Evolutionary conservation across 1,140 invertebrate species (phyloP), one percentile per base, ranked within the genome.

Genomic region (Psilanteris sp.): DNA sequence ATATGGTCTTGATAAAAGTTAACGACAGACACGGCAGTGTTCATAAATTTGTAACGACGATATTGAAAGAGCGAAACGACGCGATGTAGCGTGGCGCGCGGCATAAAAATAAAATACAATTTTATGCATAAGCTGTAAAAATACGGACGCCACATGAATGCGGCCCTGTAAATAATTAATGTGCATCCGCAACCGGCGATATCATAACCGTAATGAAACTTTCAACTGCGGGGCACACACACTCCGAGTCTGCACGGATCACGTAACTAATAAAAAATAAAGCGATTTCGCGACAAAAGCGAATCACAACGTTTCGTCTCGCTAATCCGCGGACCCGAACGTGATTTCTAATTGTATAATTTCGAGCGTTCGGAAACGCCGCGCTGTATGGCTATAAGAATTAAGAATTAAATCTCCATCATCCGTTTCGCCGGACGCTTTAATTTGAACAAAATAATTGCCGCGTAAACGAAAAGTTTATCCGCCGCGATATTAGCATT

Each of bases 221-320:
- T 55, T 27, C 4, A 37, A 54, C 24, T 11, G n/a, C n/a, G n/a
- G n/a, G n/a, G 22, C 3, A 31, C 14, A 5, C 26, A 6, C 26
- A 26, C 2, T 13, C 9, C 16, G 3, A 14, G 22, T 26, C 29
- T 10, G 24, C 29, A 4, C 14, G 34, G 36, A 32, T 71, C 41
- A 18, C 27, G 18, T 48, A 57, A 70, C 39, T 70, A 44, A 74
- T 70, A 44, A 39, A 36, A 44, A 54, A 50, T 70, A 61, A 77
- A 75, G 32, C 18, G 20, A 50, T 8, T 7, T 11, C 4, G 18
- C 36, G 31, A 50, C 46, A 50, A 32, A n/a, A 16, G 13, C 41
- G 26, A 16, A 13, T n/a, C n/a, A n/a, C n/a, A n/a, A n/a, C n/a
- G n/a, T n/a, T n/a, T n/a, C n/a, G 13, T 14, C 39, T 5, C 22